A percentile compares a stretch with the other conserved stretches of the same genome.
phyloP scores from a whole-genome alignment of 2,888 invertebrate genomes.

The Meandrusa payeni region DNA sequence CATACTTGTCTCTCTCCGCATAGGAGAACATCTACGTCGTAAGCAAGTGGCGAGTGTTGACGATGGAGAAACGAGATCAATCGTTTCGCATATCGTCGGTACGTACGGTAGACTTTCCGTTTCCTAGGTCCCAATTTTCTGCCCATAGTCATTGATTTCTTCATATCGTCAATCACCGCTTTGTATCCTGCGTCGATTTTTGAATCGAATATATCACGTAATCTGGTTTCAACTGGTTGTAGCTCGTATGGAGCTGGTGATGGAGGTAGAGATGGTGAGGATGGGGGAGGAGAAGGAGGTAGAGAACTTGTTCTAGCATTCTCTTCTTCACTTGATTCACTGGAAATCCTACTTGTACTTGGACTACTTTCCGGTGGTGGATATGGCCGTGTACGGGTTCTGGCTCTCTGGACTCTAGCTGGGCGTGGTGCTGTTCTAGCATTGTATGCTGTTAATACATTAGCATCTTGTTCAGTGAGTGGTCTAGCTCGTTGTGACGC shows the following conservation, averaged over 20 bases:
- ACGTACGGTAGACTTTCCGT: constrained; percentile 72
- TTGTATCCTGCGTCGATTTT: constrained; percentile 79
- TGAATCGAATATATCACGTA: constrained; percentile 72
- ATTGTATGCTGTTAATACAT: constrained; percentile 75
- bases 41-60: constrained; percentile 74
- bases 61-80: constrained; percentile 71
- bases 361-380: constrained; percentile 54
- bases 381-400: constrained; percentile 62
- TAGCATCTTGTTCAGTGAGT: constrained; percentile 75
- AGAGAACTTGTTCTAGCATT: constrained; percentile 57
- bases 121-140: constrained; percentile 68
- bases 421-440: constrained; percentile 73
- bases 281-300: constrained; percentile 70
- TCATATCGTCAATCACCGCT: constrained; percentile 78
- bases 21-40: constrained; percentile 72
- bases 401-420: constrained; percentile 57
- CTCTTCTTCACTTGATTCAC: constrained; percentile 76
- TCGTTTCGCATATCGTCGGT: constrained; percentile 72
- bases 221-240: constrained; percentile 67
- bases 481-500: constrained; percentile 71
- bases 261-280: constrained; percentile 67
- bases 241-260: constrained; percentile 71
- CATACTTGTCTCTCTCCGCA: constrained; percentile 74
- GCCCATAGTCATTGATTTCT: constrained; percentile 77
- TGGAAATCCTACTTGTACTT: constrained; percentile 60